These are phyloP conservation scores for Phthorimaea operculella DNA, from an alignment of 1,140 invertebrate genomes.

Conservation along the genomic window DNA sequence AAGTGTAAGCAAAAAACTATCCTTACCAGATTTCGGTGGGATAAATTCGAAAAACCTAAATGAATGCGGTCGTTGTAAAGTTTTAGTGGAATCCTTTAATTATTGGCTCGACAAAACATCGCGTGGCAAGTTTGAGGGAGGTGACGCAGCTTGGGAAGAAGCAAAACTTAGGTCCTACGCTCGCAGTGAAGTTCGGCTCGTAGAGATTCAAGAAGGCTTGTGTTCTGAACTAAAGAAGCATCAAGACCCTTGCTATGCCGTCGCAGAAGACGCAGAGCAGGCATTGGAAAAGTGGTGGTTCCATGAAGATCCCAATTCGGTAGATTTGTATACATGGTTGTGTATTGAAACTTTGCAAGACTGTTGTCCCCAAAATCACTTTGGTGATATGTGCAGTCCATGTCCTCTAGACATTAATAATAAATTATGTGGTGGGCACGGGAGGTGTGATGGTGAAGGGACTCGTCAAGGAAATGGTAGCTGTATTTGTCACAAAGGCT, in stretches of 20 bases:
- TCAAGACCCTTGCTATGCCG: conserved; percentile 84
- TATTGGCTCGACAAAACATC: conserved; percentile 80
- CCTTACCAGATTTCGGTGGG: not conserved
- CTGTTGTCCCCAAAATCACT: conserved; percentile 91
- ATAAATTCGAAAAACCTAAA: conserved; percentile 14
- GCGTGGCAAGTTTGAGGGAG: conserved; percentile 94
- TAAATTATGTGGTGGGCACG: conserved; percentile 85
- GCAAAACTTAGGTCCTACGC: conserved; percentile 89
- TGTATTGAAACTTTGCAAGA: conserved; percentile 85
- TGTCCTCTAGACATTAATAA: conserved; percentile 82
- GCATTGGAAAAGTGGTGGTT: conserved; percentile 93
- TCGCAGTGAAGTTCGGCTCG: conserved; percentile 89
- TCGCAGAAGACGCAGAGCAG: conserved; percentile 87
- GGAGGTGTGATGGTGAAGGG: conserved; percentile 93
- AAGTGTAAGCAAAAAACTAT: not conserved
- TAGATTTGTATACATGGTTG: conserved; percentile 80
- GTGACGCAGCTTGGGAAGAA: conserved; percentile 98
- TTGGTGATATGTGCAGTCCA: conserved; percentile 81
- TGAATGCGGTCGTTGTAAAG: conserved; percentile 47
- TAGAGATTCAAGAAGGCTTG: conserved; percentile 92
- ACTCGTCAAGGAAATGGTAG: conserved; percentile 93
- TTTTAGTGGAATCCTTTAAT: conserved; percentile 47
- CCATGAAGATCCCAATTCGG: conserved; percentile 72
- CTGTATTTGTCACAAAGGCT: conserved; percentile 89
- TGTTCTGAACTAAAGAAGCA: conserved; percentile 69